These are phyloP conservation scores for Sander lucioperca DNA, from an alignment of 2,113 vertebrate species.

Conservation along the genomic window DNA sequence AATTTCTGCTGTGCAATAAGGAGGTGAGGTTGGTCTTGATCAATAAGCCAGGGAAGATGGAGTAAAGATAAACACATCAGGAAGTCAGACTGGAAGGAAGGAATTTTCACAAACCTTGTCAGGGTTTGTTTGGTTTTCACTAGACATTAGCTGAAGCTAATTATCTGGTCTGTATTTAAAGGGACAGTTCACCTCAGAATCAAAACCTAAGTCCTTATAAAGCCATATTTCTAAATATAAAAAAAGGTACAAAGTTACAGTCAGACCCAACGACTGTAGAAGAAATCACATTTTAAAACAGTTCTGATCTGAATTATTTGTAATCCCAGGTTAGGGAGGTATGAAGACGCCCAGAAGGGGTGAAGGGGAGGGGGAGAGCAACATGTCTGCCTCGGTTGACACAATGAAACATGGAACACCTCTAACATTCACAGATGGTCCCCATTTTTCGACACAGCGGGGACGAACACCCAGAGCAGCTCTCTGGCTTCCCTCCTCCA, in stretches of 20 bases:
- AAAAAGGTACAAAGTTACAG: not conserved
- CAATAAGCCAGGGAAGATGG: constrained; percentile 49
- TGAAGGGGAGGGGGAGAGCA: constrained; percentile 7
- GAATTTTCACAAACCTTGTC: constrained; percentile 8
- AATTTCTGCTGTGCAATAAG: constrained; percentile 63
- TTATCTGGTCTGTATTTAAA: not conserved
- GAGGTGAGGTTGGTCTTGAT: constrained; percentile 53
- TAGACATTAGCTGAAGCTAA: not conserved
- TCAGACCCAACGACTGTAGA: not conserved
- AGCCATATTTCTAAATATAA: not conserved
- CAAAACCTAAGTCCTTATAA: not conserved
- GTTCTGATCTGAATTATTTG: constrained; percentile 16
- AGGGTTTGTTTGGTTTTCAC: not conserved
- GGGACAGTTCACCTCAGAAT: too few species aligned
- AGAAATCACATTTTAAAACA: not conserved
- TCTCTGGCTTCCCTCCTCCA: constrained; percentile 10
- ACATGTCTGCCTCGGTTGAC: constrained; percentile 48
- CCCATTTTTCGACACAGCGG: constrained; percentile 58
- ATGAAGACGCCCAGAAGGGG: constrained; percentile 20
- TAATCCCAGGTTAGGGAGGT: constrained; percentile 22
- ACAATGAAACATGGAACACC: constrained; percentile 80
- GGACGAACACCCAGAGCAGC: constrained; percentile 43
- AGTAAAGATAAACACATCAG: constrained; percentile 44
- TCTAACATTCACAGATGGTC: constrained; percentile 81
- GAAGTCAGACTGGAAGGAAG: not conserved